Evolutionary conservation across 2,113 vertebrate genomes (phyloP).

Genomic region (Eptesicus fuscus): DNA sequence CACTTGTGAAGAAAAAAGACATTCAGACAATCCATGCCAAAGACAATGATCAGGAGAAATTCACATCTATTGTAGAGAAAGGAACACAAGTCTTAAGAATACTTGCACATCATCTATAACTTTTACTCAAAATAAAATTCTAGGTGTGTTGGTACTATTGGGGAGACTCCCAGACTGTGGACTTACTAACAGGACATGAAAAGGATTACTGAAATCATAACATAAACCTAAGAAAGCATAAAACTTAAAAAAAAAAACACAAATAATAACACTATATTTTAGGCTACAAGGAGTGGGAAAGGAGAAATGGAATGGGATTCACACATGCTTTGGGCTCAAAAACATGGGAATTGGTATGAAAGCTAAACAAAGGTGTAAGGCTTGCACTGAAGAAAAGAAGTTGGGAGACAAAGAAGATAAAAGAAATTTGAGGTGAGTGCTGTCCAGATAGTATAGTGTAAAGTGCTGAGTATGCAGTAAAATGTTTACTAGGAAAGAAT

Average conservation of each 20-base stretch:
- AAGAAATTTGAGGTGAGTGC: background rate
- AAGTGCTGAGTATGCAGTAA: background rate
- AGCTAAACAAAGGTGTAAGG: background rate
- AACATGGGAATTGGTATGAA: background rate
- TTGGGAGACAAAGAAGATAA: background rate
- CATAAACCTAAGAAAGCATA: background rate
- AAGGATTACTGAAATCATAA: background rate
- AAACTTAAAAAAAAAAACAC: background rate
- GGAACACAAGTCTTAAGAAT: background rate
- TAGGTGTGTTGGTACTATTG: background rate
- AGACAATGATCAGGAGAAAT: background rate
- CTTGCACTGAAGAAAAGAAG: background rate
- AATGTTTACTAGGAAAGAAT: background rate
- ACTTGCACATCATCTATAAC: background rate
- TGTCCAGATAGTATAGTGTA: background rate
- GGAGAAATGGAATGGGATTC: background rate
- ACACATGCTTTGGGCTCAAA: background rate
- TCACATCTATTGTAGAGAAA: background rate
- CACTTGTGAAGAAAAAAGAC: background rate
- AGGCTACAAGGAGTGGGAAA: background rate
- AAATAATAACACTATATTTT: background rate
- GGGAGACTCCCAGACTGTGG: background rate
- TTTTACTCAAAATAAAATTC: constrained; percentile 5
- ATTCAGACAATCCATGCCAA: background rate
- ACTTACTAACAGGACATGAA: background rate